phyloP scores from a whole-genome alignment of 2,888 invertebrate genomes.

The Tetragnatha montana region DNA sequence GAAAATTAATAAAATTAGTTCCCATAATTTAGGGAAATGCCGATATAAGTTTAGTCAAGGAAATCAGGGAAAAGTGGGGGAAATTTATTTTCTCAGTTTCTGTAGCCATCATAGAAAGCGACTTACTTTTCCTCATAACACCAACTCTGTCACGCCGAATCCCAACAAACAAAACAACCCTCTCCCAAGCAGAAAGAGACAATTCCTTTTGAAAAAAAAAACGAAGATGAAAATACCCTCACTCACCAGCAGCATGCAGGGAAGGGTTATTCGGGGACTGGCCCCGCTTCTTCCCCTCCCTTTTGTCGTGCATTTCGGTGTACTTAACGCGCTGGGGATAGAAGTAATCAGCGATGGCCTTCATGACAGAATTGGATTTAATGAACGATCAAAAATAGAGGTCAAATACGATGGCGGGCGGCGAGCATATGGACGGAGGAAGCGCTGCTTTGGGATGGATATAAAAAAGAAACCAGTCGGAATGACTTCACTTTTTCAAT shows the following conservation, averaged over 20 bases:
- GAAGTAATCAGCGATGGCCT: slow-evolving; percentile 68
- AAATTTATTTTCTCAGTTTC: too few relatives aligned
- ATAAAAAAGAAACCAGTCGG: not conserved
- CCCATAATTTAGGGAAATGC: too few relatives aligned
- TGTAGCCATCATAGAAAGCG: too few relatives aligned
- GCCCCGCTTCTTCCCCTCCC: slow-evolving; percentile 21
- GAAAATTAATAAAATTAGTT: too few relatives aligned
- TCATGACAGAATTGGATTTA: slow-evolving; percentile 46
- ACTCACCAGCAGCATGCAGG: slow-evolving; percentile 39
- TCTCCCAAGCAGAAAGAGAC: not conserved
- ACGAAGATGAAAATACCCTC: slow-evolving; percentile 12
- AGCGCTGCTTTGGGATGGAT: too few relatives aligned
- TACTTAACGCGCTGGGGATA: slow-evolving; percentile 50
- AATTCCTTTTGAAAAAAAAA: not conserved
- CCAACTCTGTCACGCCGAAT: too few relatives aligned
- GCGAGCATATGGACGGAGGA: not conserved
- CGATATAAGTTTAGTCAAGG: too few relatives aligned
- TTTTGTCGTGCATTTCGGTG: slow-evolving; percentile 57
- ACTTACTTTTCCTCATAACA: too few relatives aligned
- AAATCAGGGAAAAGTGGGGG: too few relatives aligned
- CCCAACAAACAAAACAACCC: not conserved
- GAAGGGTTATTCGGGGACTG: slow-evolving; percentile 37
- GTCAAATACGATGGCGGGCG: slow-evolving; percentile 44
- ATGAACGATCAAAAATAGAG: slow-evolving; percentile 51
- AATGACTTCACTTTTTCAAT: slow-evolving; percentile 46